Evolutionary conservation across 2,113 vertebrate species (phyloP), one percentile per base, ranked within the genome.

Genomic region (Petroica traversi): DNA sequence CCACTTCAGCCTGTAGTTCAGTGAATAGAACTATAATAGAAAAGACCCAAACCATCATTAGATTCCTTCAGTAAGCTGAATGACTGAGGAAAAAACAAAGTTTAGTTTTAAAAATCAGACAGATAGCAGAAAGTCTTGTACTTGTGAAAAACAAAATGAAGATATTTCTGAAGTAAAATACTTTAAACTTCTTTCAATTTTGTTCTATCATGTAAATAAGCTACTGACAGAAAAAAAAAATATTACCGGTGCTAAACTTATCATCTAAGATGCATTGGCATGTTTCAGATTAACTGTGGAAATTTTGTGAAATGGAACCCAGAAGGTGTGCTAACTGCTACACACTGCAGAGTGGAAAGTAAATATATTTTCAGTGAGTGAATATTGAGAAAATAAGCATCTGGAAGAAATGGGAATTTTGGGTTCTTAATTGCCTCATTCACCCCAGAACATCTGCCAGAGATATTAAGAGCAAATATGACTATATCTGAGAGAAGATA

Each of bases 341-440:
- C 46, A 94, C 81, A 93, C 91, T 9, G 3, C 51, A 74, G 90
- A 97, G 93, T 87, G 93, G 87, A 96, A 94, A 93, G 91, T 94
- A 97, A 97, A 92, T 97, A 92, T 94, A 62, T 96, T 98, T 97
- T 92, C 18, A 90, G 89, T 88, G 88, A 97, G 51, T 97, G 96
- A 97, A 95, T 95, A 95, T 89, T 95, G 96, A 97, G 96, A 97
- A 97, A 97, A 98, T 95, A 97, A 96, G 90, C 97, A 98, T 97
- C 96, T 98, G 97, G 95, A 95, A 97, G 92, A 96, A 98, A 94
- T 92, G 57, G 58, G 81, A 97, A 73, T 89, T 97, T 97, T 95
- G 11, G 81, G 73, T 94, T 95, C 92, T 97, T 97, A 98, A 98
- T 96, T 98, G 92, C 69, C 86, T 97, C 97, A 95, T 96, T 97